Conservation (phyloP, 2,888 invertebrate genomes). For the Pterobdella sp. region DNA sequence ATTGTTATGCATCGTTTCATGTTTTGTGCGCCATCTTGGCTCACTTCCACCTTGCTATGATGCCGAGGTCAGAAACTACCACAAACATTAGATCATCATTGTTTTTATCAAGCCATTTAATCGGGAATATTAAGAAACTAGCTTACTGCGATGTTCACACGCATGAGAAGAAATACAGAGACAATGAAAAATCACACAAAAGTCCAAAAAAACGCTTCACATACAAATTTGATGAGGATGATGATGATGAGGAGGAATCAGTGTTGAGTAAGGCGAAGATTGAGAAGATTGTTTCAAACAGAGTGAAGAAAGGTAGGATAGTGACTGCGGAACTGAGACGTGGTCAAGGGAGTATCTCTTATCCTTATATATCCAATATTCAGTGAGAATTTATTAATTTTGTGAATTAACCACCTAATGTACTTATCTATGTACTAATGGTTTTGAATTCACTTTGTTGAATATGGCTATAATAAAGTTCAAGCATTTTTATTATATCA, state of each 20-base stretch:
- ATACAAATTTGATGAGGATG: slow-evolving; percentile 18
- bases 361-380: slow-evolving; percentile 6
- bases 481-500: not conserved
- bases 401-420: no score
- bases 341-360: slow-evolving; percentile 9
- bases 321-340: slow-evolving; percentile 2
- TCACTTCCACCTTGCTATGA: slow-evolving; percentile 57
- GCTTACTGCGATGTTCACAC: slow-evolving; percentile 26
- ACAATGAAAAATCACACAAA: not conserved
- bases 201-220: not conserved
- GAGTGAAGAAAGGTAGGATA: slow-evolving; percentile 52
- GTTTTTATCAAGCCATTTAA: slow-evolving; percentile 6
- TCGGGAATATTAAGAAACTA: slow-evolving; percentile 13
- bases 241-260: slow-evolving; percentile 15
- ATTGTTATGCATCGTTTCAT: slow-evolving; percentile 94
- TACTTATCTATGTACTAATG: no score
- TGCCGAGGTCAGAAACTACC: not conserved
- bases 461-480: no score
- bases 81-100: not conserved
- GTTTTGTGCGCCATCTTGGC: slow-evolving; percentile 96
- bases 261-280: slow-evolving; percentile 6
- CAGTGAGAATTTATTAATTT: no score
- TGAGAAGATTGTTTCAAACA: not conserved
- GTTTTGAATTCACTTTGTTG: no score
- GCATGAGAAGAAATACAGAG: not conserved